A percentile compares a stretch with the other conserved stretches of the same genome.
phyloP scores from a whole-genome alignment of 1,140 invertebrate genomes.

The Drosophila lacertosa region DNA sequence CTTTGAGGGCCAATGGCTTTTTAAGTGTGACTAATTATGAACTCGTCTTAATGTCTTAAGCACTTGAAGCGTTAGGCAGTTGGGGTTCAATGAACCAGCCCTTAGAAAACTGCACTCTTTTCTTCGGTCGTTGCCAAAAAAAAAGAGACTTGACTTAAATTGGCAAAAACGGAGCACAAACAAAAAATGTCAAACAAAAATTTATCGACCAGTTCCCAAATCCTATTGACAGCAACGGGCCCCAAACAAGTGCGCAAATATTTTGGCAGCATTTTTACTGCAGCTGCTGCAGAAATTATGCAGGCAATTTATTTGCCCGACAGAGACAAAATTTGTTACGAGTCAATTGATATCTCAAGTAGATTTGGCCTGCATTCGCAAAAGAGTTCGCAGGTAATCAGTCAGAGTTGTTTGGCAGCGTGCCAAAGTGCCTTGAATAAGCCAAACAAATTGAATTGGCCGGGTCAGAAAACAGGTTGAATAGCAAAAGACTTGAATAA shows the following conservation, averaged over 20 bases:
- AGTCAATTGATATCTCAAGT: not conserved
- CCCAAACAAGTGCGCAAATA: conserved; percentile 53
- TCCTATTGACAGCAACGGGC: conserved; percentile 41
- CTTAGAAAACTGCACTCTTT: conserved; percentile 42
- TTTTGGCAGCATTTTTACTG: conserved; percentile 61
- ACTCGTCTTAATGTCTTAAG: conserved; percentile 55
- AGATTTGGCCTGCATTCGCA: conserved; percentile 3
- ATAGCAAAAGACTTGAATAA: not conserved
- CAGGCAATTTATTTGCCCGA: conserved; percentile 69
- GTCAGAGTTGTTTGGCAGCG: conserved; percentile 12
- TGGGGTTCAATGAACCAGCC: conserved; percentile 56
- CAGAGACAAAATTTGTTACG: conserved; percentile 61
- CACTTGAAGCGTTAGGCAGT: conserved; percentile 56
- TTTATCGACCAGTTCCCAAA: not conserved
- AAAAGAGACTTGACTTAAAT: conserved; percentile 37
- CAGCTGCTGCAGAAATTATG: conserved; percentile 58
- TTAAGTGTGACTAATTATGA: conserved; percentile 80
- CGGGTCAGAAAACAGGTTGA: not conserved
- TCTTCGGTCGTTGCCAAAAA: conserved; percentile 17
- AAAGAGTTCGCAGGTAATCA: conserved; percentile 35
- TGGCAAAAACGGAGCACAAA: conserved; percentile 4
- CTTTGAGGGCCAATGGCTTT: conserved; percentile 75
- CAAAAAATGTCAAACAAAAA: too few relatives aligned
- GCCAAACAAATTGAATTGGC: conserved; percentile 1
- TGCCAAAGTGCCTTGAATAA: conserved; percentile 15